Percentiles rank a stretch among this genome's conserved stretches.
Evolutionary conservation across 2,113 vertebrate species (phyloP).

Genomic region (Herpetotheres cachinnans): DNA sequence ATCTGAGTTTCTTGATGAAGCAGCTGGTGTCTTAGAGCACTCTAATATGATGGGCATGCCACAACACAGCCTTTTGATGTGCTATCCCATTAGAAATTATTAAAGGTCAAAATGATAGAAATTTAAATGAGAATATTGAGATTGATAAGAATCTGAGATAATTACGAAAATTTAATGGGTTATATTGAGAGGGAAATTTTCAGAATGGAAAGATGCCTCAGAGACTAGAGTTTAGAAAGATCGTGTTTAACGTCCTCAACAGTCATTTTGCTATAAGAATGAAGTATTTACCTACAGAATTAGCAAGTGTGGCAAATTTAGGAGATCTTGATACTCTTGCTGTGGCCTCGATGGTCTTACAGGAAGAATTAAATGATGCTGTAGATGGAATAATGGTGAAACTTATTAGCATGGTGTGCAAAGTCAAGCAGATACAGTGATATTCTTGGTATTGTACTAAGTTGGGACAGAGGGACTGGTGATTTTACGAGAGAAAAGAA

Average conservation of each 20-base stretch:
- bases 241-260: background rate
- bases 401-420: background rate
- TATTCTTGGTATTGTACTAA: background rate
- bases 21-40: background rate
- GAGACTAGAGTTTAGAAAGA: background rate
- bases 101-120: background rate
- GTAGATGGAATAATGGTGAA: background rate
- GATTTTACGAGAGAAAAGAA: background rate
- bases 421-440: background rate
- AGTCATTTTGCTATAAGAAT: background rate
- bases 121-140: background rate
- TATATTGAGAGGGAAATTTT: background rate
- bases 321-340: background rate
- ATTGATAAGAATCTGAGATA: background rate
- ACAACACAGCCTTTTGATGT: fast-evolving
- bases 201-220: background rate
- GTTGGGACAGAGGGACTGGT: too few relatives aligned
- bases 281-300: background rate
- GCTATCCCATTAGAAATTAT: background rate
- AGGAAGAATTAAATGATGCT: background rate
- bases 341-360: fast-evolving
- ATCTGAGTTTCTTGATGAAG: background rate
- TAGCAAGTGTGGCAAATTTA: background rate
- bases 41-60: fast-evolving
- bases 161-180: background rate